Evolutionary conservation across 2,797 vertebrate genomes (phyloP).

Genomic region (Protonibea diacanthus): DNA sequence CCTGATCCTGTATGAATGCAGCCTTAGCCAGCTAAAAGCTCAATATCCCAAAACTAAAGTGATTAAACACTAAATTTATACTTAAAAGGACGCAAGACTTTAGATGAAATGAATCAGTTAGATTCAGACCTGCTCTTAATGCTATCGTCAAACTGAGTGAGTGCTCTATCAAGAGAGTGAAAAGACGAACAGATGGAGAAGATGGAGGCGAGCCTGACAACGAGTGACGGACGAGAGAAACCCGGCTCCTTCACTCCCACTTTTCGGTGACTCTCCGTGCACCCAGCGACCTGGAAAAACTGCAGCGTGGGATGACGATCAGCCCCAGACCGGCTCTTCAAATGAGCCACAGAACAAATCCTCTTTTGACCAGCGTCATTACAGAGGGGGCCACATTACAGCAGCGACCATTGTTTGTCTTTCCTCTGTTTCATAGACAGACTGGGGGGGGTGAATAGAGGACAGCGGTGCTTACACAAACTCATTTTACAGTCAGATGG

Average conservation of each 20-base stretch:
- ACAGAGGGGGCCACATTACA: constrained; percentile 52
- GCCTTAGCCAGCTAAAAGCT: too few species aligned
- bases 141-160: neutral
- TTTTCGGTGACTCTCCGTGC: neutral
- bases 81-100: too few species aligned
- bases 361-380: constrained; percentile 45
- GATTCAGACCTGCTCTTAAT: neutral
- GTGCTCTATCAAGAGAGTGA: neutral
- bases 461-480: constrained; percentile 36
- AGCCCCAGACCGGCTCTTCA: constrained; percentile 19
- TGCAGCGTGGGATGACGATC: constrained; percentile 50
- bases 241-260: neutral
- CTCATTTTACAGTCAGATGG: constrained; percentile 35
- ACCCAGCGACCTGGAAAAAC: constrained; percentile 75
- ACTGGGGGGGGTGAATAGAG: constrained; percentile 28
- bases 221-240: neutral
- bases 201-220: neutral
- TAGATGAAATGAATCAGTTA: too few species aligned
- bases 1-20: too few species aligned
- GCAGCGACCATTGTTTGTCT: constrained; percentile 64
- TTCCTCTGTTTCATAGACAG: constrained; percentile 65
- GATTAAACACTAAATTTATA: too few species aligned
- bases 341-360: constrained; percentile 48
- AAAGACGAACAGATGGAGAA: neutral
- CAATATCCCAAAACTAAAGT: too few species aligned